Evolutionary conservation across 2,113 vertebrate genomes (phyloP).

Genomic region (human): DNA sequence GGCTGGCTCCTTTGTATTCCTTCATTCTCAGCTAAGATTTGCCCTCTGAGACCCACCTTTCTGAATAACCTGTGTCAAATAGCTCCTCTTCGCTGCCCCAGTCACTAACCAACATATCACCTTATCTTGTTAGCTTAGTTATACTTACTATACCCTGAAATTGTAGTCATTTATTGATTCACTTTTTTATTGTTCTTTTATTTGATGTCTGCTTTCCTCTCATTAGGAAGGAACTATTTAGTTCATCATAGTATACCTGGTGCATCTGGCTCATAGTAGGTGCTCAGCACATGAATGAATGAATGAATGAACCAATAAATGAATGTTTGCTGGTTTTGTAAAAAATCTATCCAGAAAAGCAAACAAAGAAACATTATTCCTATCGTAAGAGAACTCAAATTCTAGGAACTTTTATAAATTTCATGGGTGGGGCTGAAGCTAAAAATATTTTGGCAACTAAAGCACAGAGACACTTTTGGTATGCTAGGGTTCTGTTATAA

Average conservation of each 20-base stretch:
- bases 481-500: slow-evolving; percentile 9
- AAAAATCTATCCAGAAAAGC: neutral
- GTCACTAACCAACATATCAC: neutral
- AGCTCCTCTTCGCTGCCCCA: neutral
- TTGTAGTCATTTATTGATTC: neutral
- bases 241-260: neutral
- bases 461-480: neutral
- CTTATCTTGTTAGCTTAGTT: neutral
- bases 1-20: neutral
- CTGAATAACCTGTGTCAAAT: neutral
- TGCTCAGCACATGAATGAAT: neutral
- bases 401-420: slow-evolving; percentile 26
- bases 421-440: neutral
- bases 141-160: neutral
- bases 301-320: neutral
- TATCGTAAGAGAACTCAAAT: neutral
- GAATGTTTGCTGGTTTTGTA: neutral
- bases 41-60: neutral
- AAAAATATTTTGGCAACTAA: slow-evolving; percentile 43
- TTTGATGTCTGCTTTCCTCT: neutral
- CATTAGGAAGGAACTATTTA: neutral
- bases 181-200: neutral
- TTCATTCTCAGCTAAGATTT: neutral
- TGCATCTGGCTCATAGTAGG: neutral
- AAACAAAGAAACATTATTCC: neutral